phyloP scores from a whole-genome alignment of 2,113 vertebrate genomes.

The Clarias magur region DNA sequence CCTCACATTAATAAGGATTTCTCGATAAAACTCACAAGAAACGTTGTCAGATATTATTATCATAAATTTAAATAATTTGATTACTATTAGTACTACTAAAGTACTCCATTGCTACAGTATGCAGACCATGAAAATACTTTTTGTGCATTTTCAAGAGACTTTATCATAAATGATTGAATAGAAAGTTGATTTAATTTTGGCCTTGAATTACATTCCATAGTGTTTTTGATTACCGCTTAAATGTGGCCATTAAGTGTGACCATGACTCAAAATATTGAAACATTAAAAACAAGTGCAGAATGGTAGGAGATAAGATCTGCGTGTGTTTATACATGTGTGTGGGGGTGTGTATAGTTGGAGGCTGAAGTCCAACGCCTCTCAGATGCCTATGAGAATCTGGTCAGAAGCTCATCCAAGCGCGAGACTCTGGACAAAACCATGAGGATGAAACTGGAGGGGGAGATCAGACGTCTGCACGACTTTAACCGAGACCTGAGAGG shows the following conservation, averaged over 20 bases:
- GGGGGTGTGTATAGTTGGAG: slow-evolving; percentile 75
- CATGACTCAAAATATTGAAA: not conserved
- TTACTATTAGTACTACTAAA: too few species aligned
- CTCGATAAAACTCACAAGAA: not conserved
- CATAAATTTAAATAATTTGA: not conserved
- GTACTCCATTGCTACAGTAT: too few species aligned
- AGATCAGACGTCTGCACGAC: slow-evolving; percentile 84
- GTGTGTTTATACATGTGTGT: not conserved
- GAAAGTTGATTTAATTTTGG: not conserved
- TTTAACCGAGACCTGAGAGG: slow-evolving; percentile 88
- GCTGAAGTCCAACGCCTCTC: slow-evolving; percentile 82
- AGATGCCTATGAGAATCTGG: slow-evolving; percentile 82
- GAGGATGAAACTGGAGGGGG: slow-evolving; percentile 83
- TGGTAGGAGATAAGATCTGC: not conserved
- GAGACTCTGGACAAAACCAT: slow-evolving; percentile 83
- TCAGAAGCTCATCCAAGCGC: slow-evolving; percentile 82
- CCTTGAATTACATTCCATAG: not conserved
- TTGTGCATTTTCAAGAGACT: not conserved
- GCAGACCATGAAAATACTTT: not conserved
- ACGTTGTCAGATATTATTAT: not conserved
- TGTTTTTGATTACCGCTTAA: not conserved
- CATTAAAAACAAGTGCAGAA: not conserved
- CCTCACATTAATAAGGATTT: not conserved
- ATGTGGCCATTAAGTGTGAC: too few species aligned
- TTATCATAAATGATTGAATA: not conserved